Conservation (phyloP, 1,140 invertebrate species). For the Sitophilus oryzae region DNA sequence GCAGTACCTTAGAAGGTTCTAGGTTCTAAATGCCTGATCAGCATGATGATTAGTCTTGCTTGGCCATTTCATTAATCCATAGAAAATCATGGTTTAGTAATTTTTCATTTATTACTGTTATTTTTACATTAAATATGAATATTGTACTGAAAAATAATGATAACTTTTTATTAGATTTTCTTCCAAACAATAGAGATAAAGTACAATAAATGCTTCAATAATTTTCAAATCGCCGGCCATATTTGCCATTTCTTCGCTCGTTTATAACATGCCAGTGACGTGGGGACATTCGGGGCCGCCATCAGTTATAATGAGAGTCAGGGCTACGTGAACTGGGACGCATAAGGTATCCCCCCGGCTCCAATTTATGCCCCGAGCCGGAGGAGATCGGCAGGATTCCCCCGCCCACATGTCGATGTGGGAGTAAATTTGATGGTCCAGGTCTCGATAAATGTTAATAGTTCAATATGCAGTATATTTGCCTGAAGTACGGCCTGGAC, state of each 20-base stretch:
- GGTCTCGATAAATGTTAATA: conserved; percentile 43
- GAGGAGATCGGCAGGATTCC: not conserved
- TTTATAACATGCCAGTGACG: too few relatives aligned
- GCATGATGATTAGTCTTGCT: too few relatives aligned
- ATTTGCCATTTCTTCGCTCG: too few relatives aligned
- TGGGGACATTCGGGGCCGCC: conserved; percentile 3
- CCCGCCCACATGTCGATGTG: conserved; percentile 6
- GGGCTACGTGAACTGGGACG: not conserved
- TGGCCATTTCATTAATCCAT: too few relatives aligned
- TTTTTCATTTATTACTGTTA: too few relatives aligned
- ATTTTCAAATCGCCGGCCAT: too few relatives aligned
- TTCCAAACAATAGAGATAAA: not conserved
- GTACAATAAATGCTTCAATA: not conserved
- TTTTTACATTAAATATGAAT: too few relatives aligned
- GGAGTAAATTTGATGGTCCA: conserved; percentile 25
- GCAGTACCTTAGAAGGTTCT: too few relatives aligned
- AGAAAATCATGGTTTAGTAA: too few relatives aligned
- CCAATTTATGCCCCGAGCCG: not conserved
- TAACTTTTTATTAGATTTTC: too few relatives aligned
- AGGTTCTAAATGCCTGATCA: too few relatives aligned
- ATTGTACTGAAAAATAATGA: too few relatives aligned
- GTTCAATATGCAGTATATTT: conserved; percentile 44
- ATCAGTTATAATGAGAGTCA: not conserved
- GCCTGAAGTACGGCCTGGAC: conserved; percentile 25
- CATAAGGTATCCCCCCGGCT: not conserved